Conservation (phyloP, 2,888 invertebrate genomes). For the Nymphalis urticae region DNA sequence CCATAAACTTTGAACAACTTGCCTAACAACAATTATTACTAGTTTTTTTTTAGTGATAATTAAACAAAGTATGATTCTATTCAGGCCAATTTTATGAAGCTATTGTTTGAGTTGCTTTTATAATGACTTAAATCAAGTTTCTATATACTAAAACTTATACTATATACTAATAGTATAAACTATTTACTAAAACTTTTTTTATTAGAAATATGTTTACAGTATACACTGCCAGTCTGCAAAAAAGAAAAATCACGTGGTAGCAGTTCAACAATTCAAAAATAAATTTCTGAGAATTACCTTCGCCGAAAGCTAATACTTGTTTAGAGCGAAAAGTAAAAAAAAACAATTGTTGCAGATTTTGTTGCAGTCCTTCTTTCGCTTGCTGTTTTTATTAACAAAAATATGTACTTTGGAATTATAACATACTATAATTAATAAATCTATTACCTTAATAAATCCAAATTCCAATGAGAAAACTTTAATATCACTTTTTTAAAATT, state of each 20-base stretch:
- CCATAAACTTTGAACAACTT: neutral
- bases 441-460: conserved; percentile 2
- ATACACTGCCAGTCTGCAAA: too few species aligned
- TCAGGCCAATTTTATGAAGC: too few species aligned
- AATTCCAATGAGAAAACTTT: conserved; percentile 1
- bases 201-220: too few species aligned
- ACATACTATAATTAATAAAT: neutral
- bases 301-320: neutral
- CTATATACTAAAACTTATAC: too few species aligned
- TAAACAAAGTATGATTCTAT: too few species aligned
- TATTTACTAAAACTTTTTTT: too few species aligned
- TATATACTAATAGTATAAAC: too few species aligned
- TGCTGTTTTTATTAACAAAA: neutral
- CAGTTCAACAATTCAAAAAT: too few species aligned
- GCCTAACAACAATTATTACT: neutral
- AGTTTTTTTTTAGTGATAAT: neutral
- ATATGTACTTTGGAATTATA: neutral
- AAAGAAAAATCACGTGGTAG: neutral
- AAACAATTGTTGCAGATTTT: neutral
- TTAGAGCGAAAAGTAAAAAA: neutral
- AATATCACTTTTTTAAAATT: neutral
- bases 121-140: too few species aligned
- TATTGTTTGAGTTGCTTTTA: too few species aligned
- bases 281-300: conserved; percentile 2
- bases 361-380: neutral